Evolutionary conservation across 1,140 invertebrate species (phyloP).

Genomic region (Papilio polyxenes): DNA sequence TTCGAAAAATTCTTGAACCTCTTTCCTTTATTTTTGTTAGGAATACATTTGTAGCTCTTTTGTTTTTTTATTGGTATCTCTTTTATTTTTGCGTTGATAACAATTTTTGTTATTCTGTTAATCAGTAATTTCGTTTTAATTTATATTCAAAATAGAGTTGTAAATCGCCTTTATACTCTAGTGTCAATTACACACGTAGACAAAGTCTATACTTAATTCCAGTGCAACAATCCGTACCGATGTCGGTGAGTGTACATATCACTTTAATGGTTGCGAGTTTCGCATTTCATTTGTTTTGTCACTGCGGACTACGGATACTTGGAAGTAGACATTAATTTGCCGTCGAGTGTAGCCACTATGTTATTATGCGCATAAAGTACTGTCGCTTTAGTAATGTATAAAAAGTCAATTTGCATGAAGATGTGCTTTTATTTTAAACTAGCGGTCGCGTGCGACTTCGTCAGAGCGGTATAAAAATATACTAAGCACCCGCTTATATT

Average conservation of each 20-base stretch:
- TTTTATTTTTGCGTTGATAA: no score
- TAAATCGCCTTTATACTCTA: background rate
- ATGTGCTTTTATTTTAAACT: conserved; percentile 20
- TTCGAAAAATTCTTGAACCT: no score
- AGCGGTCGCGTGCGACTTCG: no score
- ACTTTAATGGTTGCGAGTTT: conserved; percentile 29
- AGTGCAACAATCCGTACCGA: conserved; percentile 5
- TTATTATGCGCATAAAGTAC: background rate
- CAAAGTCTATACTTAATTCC: background rate
- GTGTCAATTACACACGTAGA: background rate
- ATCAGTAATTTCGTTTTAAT: background rate
- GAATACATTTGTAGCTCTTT: no score
- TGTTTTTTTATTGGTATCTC: no score
- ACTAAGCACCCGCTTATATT: no score
- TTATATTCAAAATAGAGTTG: background rate
- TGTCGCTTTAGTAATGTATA: background rate
- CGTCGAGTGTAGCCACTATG: background rate
- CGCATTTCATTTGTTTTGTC: conserved; percentile 38
- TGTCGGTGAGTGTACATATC: conserved; percentile 23
- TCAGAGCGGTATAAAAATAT: no score
- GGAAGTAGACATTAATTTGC: conserved; percentile 35
- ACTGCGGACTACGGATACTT: conserved; percentile 26
- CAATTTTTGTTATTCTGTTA: no score
- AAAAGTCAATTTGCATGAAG: conserved; percentile 22
- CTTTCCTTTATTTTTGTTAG: no score